These are phyloP conservation scores for Plodia interpunctella DNA, from an alignment of 1,140 invertebrate species.

Conservation along the genomic window DNA sequence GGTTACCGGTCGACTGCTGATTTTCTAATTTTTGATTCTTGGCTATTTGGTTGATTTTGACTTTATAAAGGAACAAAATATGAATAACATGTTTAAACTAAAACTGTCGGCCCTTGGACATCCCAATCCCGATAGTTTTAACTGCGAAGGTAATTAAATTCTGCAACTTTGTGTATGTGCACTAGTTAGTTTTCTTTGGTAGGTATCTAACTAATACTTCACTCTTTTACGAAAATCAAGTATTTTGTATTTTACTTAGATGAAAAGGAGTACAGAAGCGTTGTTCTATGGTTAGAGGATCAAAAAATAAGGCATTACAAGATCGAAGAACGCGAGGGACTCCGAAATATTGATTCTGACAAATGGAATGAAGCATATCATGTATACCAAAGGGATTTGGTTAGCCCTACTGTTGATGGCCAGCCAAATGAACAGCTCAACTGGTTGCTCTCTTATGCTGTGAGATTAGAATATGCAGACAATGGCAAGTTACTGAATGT, in stretches of 20 bases:
- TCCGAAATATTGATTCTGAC: constrained; percentile 80
- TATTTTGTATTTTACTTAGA: constrained; percentile 78
- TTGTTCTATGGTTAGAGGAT: constrained; percentile 95
- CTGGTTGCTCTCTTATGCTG: constrained; percentile 91
- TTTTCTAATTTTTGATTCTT: too few species aligned
- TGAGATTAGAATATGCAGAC: constrained; percentile 89
- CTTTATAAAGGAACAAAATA: constrained; percentile 12
- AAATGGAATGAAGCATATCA: constrained; percentile 86
- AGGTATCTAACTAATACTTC: background rate
- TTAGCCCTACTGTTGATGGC: constrained; percentile 77
- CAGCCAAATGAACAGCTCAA: constrained; percentile 82
- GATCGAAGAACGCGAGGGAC: constrained; percentile 86
- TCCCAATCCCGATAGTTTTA: constrained; percentile 82
- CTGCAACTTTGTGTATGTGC: background rate
- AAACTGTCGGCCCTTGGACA: constrained; percentile 88
- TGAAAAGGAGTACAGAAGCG: constrained; percentile 85
- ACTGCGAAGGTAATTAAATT: constrained; percentile 79
- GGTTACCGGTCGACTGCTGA: too few species aligned
- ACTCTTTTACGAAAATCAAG: too few species aligned
- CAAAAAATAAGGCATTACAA: constrained; percentile 94
- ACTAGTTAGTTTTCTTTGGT: background rate
- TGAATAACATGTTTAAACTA: constrained; percentile 81
- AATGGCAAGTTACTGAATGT: constrained; percentile 81
- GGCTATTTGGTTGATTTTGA: too few species aligned
- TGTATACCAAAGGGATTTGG: constrained; percentile 87